Evolutionary conservation across 2,113 vertebrate genomes (phyloP).

Genomic region (Stictonetta naevosa): DNA sequence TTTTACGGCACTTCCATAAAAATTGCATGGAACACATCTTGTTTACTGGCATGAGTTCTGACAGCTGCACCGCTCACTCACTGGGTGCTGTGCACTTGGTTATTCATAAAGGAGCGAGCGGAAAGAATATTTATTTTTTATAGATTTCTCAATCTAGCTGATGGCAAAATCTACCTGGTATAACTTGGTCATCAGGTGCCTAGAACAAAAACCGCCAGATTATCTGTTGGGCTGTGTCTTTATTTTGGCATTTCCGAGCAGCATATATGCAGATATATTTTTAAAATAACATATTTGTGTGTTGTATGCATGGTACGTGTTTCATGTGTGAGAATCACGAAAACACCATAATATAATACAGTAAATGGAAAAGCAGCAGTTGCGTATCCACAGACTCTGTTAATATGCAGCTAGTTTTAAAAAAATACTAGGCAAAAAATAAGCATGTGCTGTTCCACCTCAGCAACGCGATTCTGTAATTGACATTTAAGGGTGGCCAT

Average conservation of each 20-base stretch:
- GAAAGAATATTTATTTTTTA: not conserved
- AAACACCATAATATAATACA: fast-evolving
- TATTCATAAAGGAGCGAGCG: not conserved
- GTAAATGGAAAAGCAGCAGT: not conserved
- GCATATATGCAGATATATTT: not conserved
- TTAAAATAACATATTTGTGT: not conserved
- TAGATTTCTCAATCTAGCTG: not conserved
- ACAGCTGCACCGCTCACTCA: fast-evolving
- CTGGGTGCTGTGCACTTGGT: not conserved
- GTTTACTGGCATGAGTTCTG: not conserved
- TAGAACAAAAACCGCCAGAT: not conserved
- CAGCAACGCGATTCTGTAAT: not conserved
- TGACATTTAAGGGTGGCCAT: not conserved
- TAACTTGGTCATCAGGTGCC: not conserved
- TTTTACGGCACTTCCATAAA: not conserved
- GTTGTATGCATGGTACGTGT: fast-evolving
- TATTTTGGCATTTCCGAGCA: not conserved
- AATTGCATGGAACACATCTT: not conserved
- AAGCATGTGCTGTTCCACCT: not conserved
- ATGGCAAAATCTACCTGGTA: not conserved
- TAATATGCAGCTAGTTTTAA: not conserved
- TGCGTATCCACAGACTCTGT: not conserved
- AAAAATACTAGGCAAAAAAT: not conserved
- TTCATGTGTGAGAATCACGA: not conserved
- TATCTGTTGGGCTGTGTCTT: not conserved